Percentiles rank a stretch among this genome's conserved stretches.
phyloP scores from a whole-genome alignment of 2,797 vertebrate species.

The Todus mexicanus region DNA sequence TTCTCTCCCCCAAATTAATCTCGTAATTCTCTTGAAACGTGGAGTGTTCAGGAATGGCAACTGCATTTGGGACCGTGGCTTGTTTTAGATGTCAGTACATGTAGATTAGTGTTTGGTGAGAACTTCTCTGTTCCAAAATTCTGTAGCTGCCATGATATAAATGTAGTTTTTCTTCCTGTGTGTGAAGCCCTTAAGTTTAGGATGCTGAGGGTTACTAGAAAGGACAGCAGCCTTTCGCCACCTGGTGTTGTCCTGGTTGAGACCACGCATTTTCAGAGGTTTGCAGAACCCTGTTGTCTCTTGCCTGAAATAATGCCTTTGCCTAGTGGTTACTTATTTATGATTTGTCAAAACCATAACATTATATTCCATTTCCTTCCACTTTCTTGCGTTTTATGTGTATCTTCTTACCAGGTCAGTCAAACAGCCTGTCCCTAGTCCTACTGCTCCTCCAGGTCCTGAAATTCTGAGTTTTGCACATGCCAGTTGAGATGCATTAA shows the following conservation, averaged over 20 bases:
- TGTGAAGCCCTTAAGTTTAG: not conserved
- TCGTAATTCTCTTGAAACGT: not conserved
- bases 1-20: not conserved
- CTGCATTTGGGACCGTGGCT: not conserved
- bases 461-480: not conserved
- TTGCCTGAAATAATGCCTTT: not conserved
- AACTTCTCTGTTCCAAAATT: not conserved
- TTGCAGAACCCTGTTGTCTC: not conserved
- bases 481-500: not conserved
- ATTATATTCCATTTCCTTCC: not conserved
- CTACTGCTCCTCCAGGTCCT: not conserved
- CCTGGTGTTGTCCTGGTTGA: not conserved
- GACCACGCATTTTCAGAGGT: not conserved
- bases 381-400: not conserved
- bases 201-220: not conserved
- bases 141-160: not conserved
- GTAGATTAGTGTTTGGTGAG: not conserved
- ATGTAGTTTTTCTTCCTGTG: not conserved
- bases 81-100: not conserved
- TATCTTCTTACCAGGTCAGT: not conserved
- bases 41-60: not conserved
- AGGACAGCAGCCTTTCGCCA: not conserved
- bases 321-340: not conserved
- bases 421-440: not conserved
- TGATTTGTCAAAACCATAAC: not conserved